These are phyloP conservation scores for Barnardius zonarius DNA, from an alignment of 2,113 vertebrate species.

Conservation along the genomic window DNA sequence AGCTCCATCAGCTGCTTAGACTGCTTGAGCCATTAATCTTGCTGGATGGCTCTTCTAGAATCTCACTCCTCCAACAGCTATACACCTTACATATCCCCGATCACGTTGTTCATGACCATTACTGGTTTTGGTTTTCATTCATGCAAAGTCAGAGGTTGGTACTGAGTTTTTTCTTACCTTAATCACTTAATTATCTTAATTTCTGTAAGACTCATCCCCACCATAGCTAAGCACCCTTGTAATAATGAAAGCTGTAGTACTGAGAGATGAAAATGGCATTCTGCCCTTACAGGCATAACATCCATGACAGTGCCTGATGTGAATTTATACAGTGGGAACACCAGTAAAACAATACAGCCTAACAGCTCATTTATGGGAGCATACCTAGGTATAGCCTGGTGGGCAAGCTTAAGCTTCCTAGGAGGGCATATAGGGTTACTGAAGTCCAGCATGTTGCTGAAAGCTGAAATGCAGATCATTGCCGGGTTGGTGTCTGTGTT, in stretches of 20 bases:
- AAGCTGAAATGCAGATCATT: neutral
- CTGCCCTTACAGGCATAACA: neutral
- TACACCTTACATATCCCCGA: neutral
- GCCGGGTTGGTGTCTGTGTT: neutral
- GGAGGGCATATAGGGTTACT: neutral
- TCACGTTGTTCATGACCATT: neutral
- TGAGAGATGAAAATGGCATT: neutral
- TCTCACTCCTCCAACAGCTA: neutral
- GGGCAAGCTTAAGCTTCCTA: neutral
- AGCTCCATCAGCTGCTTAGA: neutral
- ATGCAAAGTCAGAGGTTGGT: neutral
- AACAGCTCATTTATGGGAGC: neutral
- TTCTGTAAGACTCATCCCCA: neutral
- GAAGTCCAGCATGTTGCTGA: neutral
- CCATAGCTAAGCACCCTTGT: neutral
- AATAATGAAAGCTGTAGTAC: neutral
- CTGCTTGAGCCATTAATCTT: neutral
- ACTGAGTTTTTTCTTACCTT: neutral
- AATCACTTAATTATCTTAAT: constrained; percentile 33
- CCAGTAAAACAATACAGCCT: neutral
- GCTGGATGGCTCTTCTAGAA: neutral
- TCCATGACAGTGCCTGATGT: neutral
- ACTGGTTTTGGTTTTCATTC: neutral
- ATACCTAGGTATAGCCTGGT: neutral
- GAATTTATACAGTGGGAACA: neutral